phyloP scores from a whole-genome alignment of 2,888 invertebrate genomes.

The Argyra leucocephala region DNA sequence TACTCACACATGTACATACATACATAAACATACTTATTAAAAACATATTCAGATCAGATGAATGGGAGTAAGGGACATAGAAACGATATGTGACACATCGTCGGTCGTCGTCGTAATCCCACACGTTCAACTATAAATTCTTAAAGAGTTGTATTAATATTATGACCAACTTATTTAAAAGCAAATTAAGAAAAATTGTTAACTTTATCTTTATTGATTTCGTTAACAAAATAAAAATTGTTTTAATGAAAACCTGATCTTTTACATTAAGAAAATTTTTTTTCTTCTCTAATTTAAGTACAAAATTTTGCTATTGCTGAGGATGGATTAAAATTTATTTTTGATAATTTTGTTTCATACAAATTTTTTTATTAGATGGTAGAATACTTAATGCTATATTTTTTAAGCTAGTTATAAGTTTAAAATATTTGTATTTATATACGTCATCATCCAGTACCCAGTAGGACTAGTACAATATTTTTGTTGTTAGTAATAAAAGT shows the following conservation, averaged over 20 bases:
- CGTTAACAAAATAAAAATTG: not conserved
- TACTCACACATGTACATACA: too few relatives aligned
- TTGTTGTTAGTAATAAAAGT: too few relatives aligned
- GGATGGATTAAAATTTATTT: not conserved
- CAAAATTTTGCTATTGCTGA: not conserved
- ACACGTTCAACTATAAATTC: constrained; percentile 6
- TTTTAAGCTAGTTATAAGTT: too few relatives aligned
- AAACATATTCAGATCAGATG: not conserved
- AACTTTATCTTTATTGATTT: constrained; percentile 12
- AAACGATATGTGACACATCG: constrained; percentile 2
- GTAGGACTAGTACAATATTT: too few relatives aligned
- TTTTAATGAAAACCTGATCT: constrained; percentile 3
- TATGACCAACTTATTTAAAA: constrained; percentile 4
- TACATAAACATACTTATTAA: too few relatives aligned
- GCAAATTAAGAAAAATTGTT: constrained; percentile 12
- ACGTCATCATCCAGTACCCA: too few relatives aligned
- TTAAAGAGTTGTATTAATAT: not conserved
- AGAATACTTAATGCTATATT: too few relatives aligned
- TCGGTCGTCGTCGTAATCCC: not conserved
- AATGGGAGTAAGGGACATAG: not conserved
- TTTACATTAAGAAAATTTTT: not conserved
- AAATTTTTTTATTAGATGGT: too few relatives aligned
- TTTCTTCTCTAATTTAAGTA: not conserved
- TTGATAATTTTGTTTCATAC: too few relatives aligned
- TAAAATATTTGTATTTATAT: too few relatives aligned